Conservation (phyloP, 2,888 invertebrate species). For the Ommatoiulus sabulosus region DNA sequence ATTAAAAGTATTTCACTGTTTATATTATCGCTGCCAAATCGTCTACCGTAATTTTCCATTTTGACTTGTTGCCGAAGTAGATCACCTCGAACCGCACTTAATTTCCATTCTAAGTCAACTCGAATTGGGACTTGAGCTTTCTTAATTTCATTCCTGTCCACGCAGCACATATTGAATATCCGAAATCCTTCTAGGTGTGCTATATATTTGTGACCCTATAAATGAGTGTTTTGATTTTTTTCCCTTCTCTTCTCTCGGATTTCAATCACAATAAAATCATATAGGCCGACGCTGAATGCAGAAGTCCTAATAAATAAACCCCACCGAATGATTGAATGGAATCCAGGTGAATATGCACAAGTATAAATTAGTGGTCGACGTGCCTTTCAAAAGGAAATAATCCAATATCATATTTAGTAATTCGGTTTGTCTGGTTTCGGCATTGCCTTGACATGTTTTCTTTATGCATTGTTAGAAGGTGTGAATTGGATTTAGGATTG, state of each 20-base stretch:
- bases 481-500: conserved; percentile 47
- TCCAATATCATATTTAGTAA: conserved; percentile 45
- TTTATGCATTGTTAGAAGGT: conserved; percentile 44
- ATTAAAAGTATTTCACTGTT: conserved; percentile 45
- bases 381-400: conserved; percentile 26
- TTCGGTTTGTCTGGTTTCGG: conserved; percentile 36
- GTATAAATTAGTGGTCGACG: conserved; percentile 44
- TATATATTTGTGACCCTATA: conserved; percentile 40
- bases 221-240: conserved; percentile 16
- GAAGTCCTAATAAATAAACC: conserved; percentile 41
- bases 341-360: conserved; percentile 32
- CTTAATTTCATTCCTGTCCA: conserved; percentile 25
- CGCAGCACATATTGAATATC: conserved; percentile 1
- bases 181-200: conserved; percentile 26
- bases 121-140: conserved; percentile 26
- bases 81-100: conserved; percentile 32
- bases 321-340: conserved; percentile 37
- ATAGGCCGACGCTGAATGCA: conserved; percentile 20
- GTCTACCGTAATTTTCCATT: neutral
- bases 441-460: conserved; percentile 48
- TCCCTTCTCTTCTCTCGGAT: neutral
- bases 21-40: conserved; percentile 17
- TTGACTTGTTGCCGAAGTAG: neutral
- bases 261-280: conserved; percentile 32
- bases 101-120: conserved; percentile 3